Conservation (phyloP, 2,797 vertebrate species). For the Alauda arvensis region DNA sequence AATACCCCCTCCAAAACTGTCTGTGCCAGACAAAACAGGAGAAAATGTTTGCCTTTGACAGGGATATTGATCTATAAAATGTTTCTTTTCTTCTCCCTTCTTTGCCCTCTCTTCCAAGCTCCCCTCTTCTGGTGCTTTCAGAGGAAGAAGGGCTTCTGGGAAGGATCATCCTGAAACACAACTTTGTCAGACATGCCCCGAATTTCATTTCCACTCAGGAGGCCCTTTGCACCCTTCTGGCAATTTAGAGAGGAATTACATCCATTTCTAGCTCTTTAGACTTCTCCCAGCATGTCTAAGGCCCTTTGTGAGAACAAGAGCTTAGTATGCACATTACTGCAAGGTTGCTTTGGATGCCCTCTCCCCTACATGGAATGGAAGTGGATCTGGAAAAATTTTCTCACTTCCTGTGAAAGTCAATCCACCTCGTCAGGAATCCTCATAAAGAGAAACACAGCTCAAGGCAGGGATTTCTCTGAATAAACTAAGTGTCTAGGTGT, state of each 20-base stretch:
- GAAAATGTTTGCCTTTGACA: slow-evolving; percentile 43
- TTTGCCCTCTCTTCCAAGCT: slow-evolving; percentile 9
- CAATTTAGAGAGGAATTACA: background rate
- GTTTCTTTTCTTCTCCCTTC: slow-evolving; percentile 17
- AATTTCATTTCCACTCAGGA: background rate
- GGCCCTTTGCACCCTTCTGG: background rate
- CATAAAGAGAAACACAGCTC: slow-evolving; percentile 20
- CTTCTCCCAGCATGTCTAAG: background rate
- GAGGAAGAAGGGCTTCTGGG: background rate
- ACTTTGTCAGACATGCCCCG: background rate
- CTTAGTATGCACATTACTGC: background rate
- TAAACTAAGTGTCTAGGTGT: background rate
- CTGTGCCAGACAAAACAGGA: slow-evolving; percentile 63
- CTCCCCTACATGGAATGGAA: background rate
- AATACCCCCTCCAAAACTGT: slow-evolving; percentile 27
- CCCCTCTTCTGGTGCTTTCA: background rate
- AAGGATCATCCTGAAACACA: background rate
- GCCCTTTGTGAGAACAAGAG: background rate
- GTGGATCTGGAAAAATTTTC: slow-evolving; percentile 31
- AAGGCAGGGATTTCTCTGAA: slow-evolving; percentile 20
- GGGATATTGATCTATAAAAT: slow-evolving; percentile 45
- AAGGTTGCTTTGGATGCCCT: background rate
- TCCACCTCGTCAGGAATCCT: slow-evolving; percentile 6
- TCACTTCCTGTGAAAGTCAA: slow-evolving; percentile 31
- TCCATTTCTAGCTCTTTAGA: background rate